Evolutionary conservation across 2,797 vertebrate genomes (phyloP).

Genomic region (Chromis chromis): DNA sequence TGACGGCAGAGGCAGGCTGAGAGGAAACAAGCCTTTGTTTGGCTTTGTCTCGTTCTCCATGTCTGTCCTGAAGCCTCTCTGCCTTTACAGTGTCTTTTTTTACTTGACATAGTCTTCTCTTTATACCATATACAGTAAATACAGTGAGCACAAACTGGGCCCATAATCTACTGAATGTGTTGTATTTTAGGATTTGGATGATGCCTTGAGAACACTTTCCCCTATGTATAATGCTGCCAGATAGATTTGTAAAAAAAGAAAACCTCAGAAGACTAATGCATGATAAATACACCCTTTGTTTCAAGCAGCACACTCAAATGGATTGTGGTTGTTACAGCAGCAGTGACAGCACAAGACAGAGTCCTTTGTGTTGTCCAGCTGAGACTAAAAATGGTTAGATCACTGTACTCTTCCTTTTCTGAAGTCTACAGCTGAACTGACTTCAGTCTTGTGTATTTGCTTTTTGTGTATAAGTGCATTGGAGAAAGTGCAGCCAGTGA

Average conservation of each 20-base stretch:
- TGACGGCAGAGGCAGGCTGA: constrained; percentile 38
- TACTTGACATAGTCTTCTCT: constrained; percentile 4
- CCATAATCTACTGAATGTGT: constrained; percentile 3
- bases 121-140: constrained; percentile 7
- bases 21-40: constrained; percentile 67
- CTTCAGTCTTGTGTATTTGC: constrained; percentile 7
- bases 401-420: constrained; percentile 20
- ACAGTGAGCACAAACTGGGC: background rate
- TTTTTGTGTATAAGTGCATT: constrained; percentile 18
- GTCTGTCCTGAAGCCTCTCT: constrained; percentile 18
- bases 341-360: constrained; percentile 30
- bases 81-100: background rate
- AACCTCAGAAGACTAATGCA: background rate
- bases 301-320: constrained; percentile 9
- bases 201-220: background rate
- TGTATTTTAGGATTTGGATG: background rate
- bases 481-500: background rate
- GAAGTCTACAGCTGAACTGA: background rate
- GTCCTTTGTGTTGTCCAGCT: constrained; percentile 42
- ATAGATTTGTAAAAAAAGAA: background rate
- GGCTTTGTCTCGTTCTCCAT: constrained; percentile 25
- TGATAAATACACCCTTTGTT: constrained; percentile 52
- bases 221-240: background rate
- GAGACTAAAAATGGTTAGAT: constrained; percentile 22
- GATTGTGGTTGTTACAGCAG: constrained; percentile 9